Evolutionary conservation across 2,113 vertebrate genomes (phyloP), one percentile per base, ranked within the genome.

Genomic region (Bostrychus sinensis): DNA sequence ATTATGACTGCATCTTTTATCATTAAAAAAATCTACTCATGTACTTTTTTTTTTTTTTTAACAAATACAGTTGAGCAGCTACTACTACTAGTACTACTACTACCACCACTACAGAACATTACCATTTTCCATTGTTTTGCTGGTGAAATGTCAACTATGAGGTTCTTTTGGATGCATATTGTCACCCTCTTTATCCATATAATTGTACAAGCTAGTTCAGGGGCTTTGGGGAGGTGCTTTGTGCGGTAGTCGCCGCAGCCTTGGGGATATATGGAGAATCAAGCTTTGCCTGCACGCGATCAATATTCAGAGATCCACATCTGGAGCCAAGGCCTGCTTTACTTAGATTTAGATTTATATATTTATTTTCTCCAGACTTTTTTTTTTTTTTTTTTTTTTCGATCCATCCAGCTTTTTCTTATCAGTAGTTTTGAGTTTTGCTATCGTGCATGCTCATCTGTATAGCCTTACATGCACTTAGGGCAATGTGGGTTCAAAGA

Each of bases 231-330:
- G 71, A 86, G 82, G 78, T 86, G 90, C 85, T 90, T 91, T 91
- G 85, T 89, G 78, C 92, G 91, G 90, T 90, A 91, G 90, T 80
- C 84, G 84, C 85, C 80, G 82, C 86, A 91, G 92, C 92, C 91
- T 88, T 59, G 76, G 89, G 91, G 93, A 93, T 90, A 90, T 88
- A 80, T 85, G 91, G 89, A n/a, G n/a, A n/a, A 82, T 91, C 92
- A 92, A 84, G 91, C 58, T 82, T 88, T 56, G 83, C 78, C 90
- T 86, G 68, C n/a, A n/a, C n/a, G n/a, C 90, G 81, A 96, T 96
- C 95, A 95, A 97, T 96, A 97, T 96, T 95, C 94, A 95, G 91
- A 93, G 82, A 93, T 93, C 91, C 93, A 94, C 94, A 97, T 96
- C 93, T 94, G 94, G 93, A 95, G 92, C 91, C 74, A 89, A 90